phyloP scores from a whole-genome alignment of 2,888 invertebrate genomes.

The Thyatira batis region DNA sequence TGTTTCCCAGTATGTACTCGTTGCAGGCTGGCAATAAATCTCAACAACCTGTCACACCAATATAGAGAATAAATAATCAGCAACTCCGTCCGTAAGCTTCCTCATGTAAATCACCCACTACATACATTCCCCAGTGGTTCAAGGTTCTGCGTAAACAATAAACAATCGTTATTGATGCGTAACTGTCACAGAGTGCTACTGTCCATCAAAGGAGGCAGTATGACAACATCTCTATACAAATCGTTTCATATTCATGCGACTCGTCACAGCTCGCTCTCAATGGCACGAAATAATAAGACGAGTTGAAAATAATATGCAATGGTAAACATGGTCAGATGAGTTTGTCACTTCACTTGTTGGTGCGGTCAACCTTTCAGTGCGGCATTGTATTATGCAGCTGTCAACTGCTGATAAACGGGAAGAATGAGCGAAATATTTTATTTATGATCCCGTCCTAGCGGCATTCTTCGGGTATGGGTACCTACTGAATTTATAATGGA shows the following conservation, averaged over 20 bases:
- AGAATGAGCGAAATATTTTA: background rate
- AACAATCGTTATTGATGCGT: constrained; percentile 62
- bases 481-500: background rate
- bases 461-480: background rate
- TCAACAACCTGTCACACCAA: constrained; percentile 2
- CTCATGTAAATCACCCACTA: constrained; percentile 21
- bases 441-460: background rate
- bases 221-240: constrained; percentile 76
- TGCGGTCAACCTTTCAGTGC: constrained; percentile 6
- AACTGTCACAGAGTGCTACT: constrained; percentile 52
- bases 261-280: constrained; percentile 52
- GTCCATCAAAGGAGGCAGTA: constrained; percentile 61
- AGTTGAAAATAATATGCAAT: constrained; percentile 58
- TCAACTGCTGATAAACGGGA: constrained; percentile 9
- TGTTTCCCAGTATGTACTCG: background rate
- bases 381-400: constrained; percentile 32
- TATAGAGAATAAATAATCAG: constrained; percentile 4
- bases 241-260: constrained; percentile 72
- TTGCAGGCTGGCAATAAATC: background rate
- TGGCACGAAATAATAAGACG: constrained; percentile 65
- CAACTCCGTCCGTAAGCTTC: constrained; percentile 14
- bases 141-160: constrained; percentile 57
- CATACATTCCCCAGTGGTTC: constrained; percentile 37
- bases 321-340: constrained; percentile 52
- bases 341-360: constrained; percentile 36